phyloP scores from a whole-genome alignment of 2,797 vertebrate species.

The Potorous gilbertii region DNA sequence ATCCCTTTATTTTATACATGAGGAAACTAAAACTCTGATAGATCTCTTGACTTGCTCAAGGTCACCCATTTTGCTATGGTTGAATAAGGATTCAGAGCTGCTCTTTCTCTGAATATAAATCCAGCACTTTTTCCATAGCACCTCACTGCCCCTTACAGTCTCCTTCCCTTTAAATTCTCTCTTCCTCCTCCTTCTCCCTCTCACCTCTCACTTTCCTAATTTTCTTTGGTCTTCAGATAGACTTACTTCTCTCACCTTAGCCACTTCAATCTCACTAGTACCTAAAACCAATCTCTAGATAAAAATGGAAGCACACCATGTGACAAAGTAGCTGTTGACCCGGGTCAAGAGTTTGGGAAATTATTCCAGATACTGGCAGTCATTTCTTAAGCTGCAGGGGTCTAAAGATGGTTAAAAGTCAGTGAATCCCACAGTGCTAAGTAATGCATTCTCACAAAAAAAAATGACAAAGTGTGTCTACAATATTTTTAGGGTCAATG shows the following conservation, averaged over 20 bases:
- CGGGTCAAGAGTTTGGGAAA: slow-evolving; percentile 53
- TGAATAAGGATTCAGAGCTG: background rate
- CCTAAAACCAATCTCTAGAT: slow-evolving; percentile 41
- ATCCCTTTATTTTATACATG: background rate
- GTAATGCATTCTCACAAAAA: slow-evolving; percentile 40
- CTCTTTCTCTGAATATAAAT: background rate
- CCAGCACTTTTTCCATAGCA: background rate
- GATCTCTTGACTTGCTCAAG: background rate
- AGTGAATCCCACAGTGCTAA: slow-evolving; percentile 30
- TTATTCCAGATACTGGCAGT: slow-evolving; percentile 25
- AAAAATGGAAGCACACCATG: slow-evolving; percentile 55
- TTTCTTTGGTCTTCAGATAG: slow-evolving; percentile 5
- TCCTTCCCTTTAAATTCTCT: background rate
- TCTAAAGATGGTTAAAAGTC: slow-evolving; percentile 30
- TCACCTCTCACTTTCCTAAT: background rate
- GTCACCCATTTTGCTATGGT: background rate
- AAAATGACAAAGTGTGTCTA: slow-evolving; percentile 56
- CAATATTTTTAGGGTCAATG: slow-evolving; percentile 37
- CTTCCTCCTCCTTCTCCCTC: background rate
- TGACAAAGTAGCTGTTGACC: slow-evolving; percentile 59
- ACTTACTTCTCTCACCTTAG: slow-evolving; percentile 43
- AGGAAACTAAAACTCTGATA: background rate
- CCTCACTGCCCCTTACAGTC: background rate
- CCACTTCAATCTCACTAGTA: slow-evolving; percentile 50
- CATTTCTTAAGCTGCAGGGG: slow-evolving; percentile 59